phyloP scores from a whole-genome alignment of 2,888 invertebrate species.

The Microdon myrmicae region DNA sequence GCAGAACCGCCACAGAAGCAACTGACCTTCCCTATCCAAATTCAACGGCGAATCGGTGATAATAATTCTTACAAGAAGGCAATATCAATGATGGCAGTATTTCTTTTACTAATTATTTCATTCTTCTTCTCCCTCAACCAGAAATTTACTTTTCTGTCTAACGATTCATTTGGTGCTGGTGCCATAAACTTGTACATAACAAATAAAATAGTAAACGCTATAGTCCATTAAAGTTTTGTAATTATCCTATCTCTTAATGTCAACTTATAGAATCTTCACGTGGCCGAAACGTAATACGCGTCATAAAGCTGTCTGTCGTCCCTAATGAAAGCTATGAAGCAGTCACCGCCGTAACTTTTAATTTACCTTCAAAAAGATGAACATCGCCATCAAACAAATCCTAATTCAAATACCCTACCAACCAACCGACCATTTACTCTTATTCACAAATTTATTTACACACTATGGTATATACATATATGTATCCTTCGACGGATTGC shows the following conservation, averaged over 20 bases:
- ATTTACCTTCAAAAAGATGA: conserved; percentile 10
- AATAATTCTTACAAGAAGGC: no score
- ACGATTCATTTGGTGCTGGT: no score
- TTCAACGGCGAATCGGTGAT: no score
- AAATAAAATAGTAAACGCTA: background rate
- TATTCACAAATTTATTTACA: background rate
- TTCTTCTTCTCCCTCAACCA: no score
- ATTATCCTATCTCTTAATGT: conserved; percentile 7
- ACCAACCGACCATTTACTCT: background rate
- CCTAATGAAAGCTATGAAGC: conserved; percentile 14
- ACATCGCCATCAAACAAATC: conserved; percentile 10
- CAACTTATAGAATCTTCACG: background rate
- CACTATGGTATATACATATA: background rate
- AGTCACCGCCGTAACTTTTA: conserved; percentile 24
- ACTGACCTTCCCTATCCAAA: no score
- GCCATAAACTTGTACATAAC: no score
- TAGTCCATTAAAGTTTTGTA: background rate
- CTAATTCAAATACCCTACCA: conserved; percentile 6
- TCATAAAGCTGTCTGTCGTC: background rate
- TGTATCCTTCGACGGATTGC: conserved; percentile 1
- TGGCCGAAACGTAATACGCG: background rate
- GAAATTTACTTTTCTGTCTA: no score
- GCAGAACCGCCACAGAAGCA: no score
- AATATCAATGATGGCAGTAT: no score
- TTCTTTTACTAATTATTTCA: no score